Percentiles rank a stretch among this genome's conserved stretches.
phyloP scores from a whole-genome alignment of 2,888 invertebrate species.

The Leptopilina myrica region DNA sequence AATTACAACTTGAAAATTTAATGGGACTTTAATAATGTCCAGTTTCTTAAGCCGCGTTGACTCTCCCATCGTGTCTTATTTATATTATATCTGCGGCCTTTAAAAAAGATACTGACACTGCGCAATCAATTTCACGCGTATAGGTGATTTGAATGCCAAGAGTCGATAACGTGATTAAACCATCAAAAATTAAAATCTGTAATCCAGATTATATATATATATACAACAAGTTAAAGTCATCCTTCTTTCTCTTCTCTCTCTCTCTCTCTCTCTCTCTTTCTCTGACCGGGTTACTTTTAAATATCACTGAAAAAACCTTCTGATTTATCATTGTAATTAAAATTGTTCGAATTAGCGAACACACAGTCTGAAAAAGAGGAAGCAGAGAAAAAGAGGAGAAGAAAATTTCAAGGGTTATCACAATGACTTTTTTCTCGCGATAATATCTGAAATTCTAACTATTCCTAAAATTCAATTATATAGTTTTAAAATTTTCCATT shows the following conservation, averaged over 20 bases:
- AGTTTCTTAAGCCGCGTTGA: conserved; percentile 33
- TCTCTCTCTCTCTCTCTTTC: no score
- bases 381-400: not conserved
- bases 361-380: no score
- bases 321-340: conserved; percentile 39
- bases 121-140: conserved; percentile 40
- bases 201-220: conserved; percentile 26
- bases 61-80: conserved; percentile 20
- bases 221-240: not conserved
- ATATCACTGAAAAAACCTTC: no score
- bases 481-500: no score
- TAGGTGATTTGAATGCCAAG: conserved; percentile 34
- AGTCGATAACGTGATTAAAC: conserved; percentile 31
- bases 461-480: no score
- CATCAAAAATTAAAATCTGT: conserved; percentile 39
- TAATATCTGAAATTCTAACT: no score
- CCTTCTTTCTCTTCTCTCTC: no score
- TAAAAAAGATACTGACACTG: conserved; percentile 39
- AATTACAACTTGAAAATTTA: conserved; percentile 40
- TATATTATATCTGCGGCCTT: conserved; percentile 19
- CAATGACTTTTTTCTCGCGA: no score
- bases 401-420: no score
- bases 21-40: conserved; percentile 39
- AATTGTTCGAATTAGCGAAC: conserved; percentile 17
- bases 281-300: no score